Base-by-base conservation (phyloP, 37 sponge, comb jelly and placozoan genomes). In the Ianthella basta region DNA sequence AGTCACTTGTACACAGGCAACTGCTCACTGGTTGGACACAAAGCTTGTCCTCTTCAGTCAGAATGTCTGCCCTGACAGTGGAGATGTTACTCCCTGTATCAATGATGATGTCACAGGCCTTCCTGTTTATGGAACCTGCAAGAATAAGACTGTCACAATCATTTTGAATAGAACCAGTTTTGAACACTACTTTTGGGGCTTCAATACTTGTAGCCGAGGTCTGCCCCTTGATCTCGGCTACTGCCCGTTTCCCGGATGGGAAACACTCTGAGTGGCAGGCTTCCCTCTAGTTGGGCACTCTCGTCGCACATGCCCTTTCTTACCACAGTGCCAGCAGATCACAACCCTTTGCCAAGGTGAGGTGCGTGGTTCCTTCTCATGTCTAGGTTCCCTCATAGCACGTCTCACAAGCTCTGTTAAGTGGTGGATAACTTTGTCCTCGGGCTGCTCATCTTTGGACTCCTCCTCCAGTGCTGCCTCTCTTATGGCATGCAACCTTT, bases 141-240 rank as follows among this genome's bases (percentile, higher is more conserved):
- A 84, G 23, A 72, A 63, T 56, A 53, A 84, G 85, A 32, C 75
- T 72, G 41, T 72, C 41, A 56, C 74, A 53, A 73, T n/a, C 59
- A 56, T 20, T 20, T 27, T 24, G 13, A 72, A 84, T 56, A 21
- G 85, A 84, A 29, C 74, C 85, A 36, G 85, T 72, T 56, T 72
- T 84, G 44, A 56, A 56, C 4, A 72, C 36, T 15, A 6, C 57
- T 63, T 20, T 25, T 63, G 83, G 82, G 65, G 82, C 82, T 61
- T 19, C 12, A 24, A 36, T 21, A 35, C 14, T 61, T 4, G 27
- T 40, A 81, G 82, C 65, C 65, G 82, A 56, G 60, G 60, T 84
- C 56, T 84, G 85, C 85, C 85, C 85, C 85, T 19, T 75, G 38
- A 84, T 59, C 75, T 56, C 75, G 83, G 83, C 83, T 83, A 83